phyloP scores from a whole-genome alignment of 2,797 vertebrate species.

The Australoheros facetus region DNA sequence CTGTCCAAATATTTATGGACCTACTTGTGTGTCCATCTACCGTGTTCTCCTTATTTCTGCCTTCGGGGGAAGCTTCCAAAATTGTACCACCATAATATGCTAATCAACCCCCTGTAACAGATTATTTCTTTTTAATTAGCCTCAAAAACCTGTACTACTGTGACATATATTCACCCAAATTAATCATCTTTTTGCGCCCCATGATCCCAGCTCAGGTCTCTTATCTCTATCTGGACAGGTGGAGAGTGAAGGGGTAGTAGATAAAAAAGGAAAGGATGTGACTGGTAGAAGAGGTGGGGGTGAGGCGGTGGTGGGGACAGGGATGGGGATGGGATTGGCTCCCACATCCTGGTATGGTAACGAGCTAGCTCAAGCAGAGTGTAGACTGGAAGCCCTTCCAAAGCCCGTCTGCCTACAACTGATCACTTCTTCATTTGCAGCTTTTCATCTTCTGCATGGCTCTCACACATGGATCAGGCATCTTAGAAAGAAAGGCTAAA shows the following conservation, averaged over 20 bases:
- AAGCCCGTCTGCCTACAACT: conserved; percentile 1
- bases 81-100: not conserved
- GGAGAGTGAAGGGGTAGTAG: not conserved
- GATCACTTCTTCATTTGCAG: conserved; percentile 18
- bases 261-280: not conserved
- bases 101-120: not conserved
- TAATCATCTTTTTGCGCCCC: not conserved
- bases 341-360: not conserved
- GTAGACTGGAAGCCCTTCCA: conserved; percentile 11
- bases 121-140: not conserved
- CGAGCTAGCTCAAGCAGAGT: not conserved
- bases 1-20: not conserved
- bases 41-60: not conserved
- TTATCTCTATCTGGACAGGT: rapidly evolving
- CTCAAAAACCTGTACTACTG: not conserved
- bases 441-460: conserved; percentile 7
- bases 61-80: not conserved
- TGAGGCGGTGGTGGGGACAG: not conserved
- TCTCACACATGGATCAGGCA: conserved; percentile 2
- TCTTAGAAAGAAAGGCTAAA: not conserved
- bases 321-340: not conserved
- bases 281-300: not conserved
- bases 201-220: not conserved
- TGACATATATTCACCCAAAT: not conserved
- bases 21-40: not conserved